Evolutionary conservation across 2,113 vertebrate genomes (phyloP), one percentile per base, ranked within the genome.

Genomic region (Romanogobio albipinnatus): DNA sequence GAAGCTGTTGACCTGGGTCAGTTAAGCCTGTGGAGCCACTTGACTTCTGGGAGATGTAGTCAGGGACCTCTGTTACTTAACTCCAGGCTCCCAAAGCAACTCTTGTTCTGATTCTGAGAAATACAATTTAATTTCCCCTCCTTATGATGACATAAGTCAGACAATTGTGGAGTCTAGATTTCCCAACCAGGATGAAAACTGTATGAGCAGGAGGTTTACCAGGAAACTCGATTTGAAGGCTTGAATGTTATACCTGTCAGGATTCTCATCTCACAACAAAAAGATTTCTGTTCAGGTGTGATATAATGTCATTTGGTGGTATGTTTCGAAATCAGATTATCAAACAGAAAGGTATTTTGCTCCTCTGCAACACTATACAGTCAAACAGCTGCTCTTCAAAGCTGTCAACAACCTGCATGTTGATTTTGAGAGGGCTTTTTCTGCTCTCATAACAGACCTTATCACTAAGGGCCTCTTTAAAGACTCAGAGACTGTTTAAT

Each of bases 401-500:
- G 81, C 81, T 53, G 17, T 82, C 33, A 22, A 71, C 64, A 71
- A 82, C n/a, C 22, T 49, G 33, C 33, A 82, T 58, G 66, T 39
- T 56, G 49, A 53, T n/a, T 82, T 73, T 71, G 8, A 58, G 17
- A 29, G 45, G 33, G 2, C 26, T 58, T 68, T 73, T 58, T 83
- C 36, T 51, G 24, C 82, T 87, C 87, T 90, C 91, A 89, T 93
- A 91, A 93, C 89, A 89, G 91, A 92, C 90, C 87, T 87, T 88
- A 82, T 90, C 89, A 92, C 91, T 91, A 92, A 89, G 87, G 89
- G 86, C 86, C 90, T 89, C 47, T 70, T 76, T 93, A 92, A 95
- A 89, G 86, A 80, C 80, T 86, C 91, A 91, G 90, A 93, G 93
- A 91, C 90, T 90, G 93, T 93, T 93, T 93, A 94, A 94, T 94